A percentile compares a stretch with the other conserved stretches of the same genome.
Conservation (phyloP, 2,888 invertebrate species). For the Tromatobia lineatoria region DNA sequence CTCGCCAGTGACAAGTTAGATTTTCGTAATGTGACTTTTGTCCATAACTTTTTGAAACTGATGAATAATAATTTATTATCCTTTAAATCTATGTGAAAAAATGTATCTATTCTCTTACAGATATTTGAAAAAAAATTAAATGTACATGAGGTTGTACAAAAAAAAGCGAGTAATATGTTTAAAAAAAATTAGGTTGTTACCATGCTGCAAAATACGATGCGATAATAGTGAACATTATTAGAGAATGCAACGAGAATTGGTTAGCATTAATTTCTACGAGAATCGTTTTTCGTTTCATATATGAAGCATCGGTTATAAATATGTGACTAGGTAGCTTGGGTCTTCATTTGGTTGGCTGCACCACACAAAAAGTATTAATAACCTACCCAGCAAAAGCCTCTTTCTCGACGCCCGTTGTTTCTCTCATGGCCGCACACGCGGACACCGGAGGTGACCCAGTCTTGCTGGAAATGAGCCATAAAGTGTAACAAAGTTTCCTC, state of each 20-base stretch:
- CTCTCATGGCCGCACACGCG: slow-evolving; percentile 23
- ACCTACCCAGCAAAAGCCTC: neutral
- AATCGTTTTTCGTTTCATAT: neutral
- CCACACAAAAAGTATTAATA: slow-evolving; percentile 61
- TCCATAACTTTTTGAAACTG: too few relatives aligned
- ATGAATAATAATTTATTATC: too few relatives aligned
- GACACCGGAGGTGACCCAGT: slow-evolving; percentile 51
- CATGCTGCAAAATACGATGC: neutral
- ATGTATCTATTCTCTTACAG: too few relatives aligned
- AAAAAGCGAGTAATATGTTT: too few relatives aligned
- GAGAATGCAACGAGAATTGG: neutral
- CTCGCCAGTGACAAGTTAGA: too few relatives aligned
- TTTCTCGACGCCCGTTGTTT: slow-evolving; percentile 34
- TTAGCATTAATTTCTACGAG: slow-evolving; percentile 4
- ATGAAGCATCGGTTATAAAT: slow-evolving; percentile 42
- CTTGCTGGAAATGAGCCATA: slow-evolving; percentile 68
- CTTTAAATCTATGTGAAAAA: too few relatives aligned
- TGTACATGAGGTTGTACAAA: too few relatives aligned
- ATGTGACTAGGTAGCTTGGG: slow-evolving; percentile 36
- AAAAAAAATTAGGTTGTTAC: too few relatives aligned
- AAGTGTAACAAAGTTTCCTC: slow-evolving; percentile 65
- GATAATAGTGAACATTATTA: neutral
- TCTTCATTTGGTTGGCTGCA: slow-evolving; percentile 61
- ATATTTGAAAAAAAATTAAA: too few relatives aligned
- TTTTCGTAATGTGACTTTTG: too few relatives aligned